A percentile compares a stretch with the other conserved stretches of the same genome.
Conservation (phyloP, 2,113 vertebrate genomes). For the Colaptes auratus region DNA sequence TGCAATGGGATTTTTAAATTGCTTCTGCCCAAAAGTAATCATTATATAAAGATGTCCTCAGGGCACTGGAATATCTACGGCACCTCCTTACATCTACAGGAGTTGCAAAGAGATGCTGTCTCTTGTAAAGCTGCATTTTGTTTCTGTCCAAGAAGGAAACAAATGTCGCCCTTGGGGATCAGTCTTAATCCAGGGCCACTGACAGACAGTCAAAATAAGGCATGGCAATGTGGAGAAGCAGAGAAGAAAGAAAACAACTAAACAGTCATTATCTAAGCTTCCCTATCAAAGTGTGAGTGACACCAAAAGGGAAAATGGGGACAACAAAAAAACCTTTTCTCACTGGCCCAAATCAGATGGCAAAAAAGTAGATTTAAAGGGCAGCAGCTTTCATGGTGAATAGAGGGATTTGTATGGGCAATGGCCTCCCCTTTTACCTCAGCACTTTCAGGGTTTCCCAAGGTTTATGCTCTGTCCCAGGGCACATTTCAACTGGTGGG, state of each 20-base stretch:
- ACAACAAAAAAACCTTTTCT: not conserved
- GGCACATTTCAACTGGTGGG: not conserved
- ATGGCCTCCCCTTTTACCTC: not conserved
- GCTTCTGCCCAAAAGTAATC: slow-evolving; percentile 17
- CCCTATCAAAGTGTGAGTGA: not conserved
- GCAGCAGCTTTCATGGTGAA: not conserved
- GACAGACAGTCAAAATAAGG: not conserved
- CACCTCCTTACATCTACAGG: not conserved
- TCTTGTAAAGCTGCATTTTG: not conserved
- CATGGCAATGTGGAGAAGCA: not conserved
- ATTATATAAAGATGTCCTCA: slow-evolving; percentile 40
- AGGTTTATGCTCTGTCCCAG: accelerated
- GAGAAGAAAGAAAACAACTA: not conserved
- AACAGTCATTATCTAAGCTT: not conserved
- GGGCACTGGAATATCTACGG: slow-evolving; percentile 20
- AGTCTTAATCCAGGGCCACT: not conserved
- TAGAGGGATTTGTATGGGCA: not conserved
- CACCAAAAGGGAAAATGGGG: not conserved
- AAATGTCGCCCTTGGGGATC: not conserved
- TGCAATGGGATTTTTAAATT: slow-evolving; percentile 37
- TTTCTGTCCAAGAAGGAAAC: slow-evolving; percentile 4
- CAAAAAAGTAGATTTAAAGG: not conserved
- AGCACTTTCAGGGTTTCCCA: not conserved
- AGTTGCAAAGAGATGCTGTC: slow-evolving; percentile 1
- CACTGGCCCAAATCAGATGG: no score